Evolutionary conservation across 2,888 invertebrate genomes (phyloP), one percentile per base, ranked within the genome.

Genomic region (Melinaea marsaeus): DNA sequence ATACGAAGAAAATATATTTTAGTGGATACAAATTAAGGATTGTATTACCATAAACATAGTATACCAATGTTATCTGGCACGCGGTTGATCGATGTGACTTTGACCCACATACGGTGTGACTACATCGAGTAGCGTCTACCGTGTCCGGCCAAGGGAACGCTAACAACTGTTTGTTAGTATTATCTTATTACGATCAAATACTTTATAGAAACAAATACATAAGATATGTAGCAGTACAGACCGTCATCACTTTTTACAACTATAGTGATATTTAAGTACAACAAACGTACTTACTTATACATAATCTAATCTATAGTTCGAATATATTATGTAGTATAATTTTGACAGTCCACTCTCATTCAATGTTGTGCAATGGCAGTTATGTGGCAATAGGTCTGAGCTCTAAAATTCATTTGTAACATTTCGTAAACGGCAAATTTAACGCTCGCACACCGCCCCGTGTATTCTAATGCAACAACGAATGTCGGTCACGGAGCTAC

Each of bases 381-480:
- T 72, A 78, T 87, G 86, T 80, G 79, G 88, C 84, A 87, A 89
- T 83, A 79, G 73, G 81, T 79, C 71, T 72, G 76, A 84, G 84
- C 81, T 86, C 85, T 84, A 84, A 88, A 88, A 89, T 88, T 88
- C 82, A 86, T 84, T 85, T 84, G 83, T 85, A 86, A 84, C 83
- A 83, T 89, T 90, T 90, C 86, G 90, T 87, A 88, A 90, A 88
- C 87, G 81, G 84, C 84, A 83, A 88, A 88, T 86, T 86, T 84
- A 86, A 85, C 84, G 83, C 83, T 81, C 80, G 84, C 80, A 83
- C 80, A 79, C 84, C 83, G 86, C 85, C 84, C 83, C 81, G 82
- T 84, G 80, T 86, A 87, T 85, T 88, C 83, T 85, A 87, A 84
- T 85, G 87, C 86, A 88, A 88, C 83, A 83, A 79, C 78, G 80